Evolutionary conservation across 2,113 vertebrate genomes (phyloP).

Genomic region (Vombatus ursinus): DNA sequence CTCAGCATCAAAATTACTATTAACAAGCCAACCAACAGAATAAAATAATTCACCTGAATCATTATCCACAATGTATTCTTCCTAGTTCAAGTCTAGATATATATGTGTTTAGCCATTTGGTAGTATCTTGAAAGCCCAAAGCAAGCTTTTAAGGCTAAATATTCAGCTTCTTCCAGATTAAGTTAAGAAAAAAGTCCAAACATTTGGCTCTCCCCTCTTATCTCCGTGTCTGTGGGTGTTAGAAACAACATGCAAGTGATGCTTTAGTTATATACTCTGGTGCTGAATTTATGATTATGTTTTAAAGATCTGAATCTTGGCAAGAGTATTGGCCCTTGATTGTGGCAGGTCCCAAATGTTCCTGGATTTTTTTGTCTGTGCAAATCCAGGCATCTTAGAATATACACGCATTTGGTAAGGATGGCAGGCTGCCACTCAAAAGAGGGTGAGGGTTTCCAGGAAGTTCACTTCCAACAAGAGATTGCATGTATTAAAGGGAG

Average conservation of each 20-base stretch:
- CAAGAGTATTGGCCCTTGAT: background rate
- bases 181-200: background rate
- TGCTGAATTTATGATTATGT: background rate
- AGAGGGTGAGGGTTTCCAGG: background rate
- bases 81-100: background rate
- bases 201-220: background rate
- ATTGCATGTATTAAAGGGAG: background rate
- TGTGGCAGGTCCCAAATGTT: background rate
- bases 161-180: background rate
- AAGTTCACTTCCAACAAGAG: background rate
- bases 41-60: background rate
- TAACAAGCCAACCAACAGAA: background rate
- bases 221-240: background rate
- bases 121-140: background rate
- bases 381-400: conserved; percentile 1
- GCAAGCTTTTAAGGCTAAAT: background rate
- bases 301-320: background rate
- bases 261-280: background rate
- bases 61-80: background rate
- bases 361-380: conserved; percentile 1
- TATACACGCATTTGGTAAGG: background rate
- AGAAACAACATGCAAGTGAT: background rate
- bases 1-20: background rate
- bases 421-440: background rate
- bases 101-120: background rate